Evolutionary conservation across 1,140 invertebrate genomes (phyloP), one percentile per base, ranked within the genome.

Genomic region (Eumeta japonica): DNA sequence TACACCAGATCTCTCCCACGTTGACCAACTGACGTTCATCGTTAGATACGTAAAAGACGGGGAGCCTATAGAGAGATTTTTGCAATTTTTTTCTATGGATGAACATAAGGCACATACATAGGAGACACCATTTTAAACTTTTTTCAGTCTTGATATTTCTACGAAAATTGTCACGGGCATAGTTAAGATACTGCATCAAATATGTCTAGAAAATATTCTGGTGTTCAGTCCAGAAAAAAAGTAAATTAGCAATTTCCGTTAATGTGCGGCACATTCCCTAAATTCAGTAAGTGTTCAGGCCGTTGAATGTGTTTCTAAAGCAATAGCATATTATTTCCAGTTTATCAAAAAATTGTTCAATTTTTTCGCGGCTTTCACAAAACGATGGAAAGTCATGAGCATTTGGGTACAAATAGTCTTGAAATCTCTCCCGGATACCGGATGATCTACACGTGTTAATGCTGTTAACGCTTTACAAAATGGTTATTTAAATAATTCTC

Each of bases 91-190:
- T 31, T 39, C 39, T 33, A 49, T 44, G 20, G 27, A 35, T 34
- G 40, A 45, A 35, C 42, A 43, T 52, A 37, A 44, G 39, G 32
- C 37, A 19, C 18, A 51, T 50, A 54, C 40, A 39, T 62, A 39
- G 38, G 39, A 3, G 36, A 50, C 12, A 43, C 36, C 11, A 37
- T 62, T 16, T 47, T 55, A 14, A 34, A 28, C 33, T 50, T 61
- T 43, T 56, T 65, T 29, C 29, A 46, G 45, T 19, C 18, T 39
- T 41, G 41, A 42, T 34, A 51, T 66, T 44, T 16, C 33, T 28
- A 55, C 64, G 16, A 50, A 62, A 42, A 66, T 48, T 63, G 56
- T 41, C 29, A 60, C 31, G 52, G 45, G 12, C 56, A 66, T 31
- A 45, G 41, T 9, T 62, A 63, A 24, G 60, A 61, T 33, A 63